Conservation (phyloP, 2,113 vertebrate genomes). For the Lathamus discolor region DNA sequence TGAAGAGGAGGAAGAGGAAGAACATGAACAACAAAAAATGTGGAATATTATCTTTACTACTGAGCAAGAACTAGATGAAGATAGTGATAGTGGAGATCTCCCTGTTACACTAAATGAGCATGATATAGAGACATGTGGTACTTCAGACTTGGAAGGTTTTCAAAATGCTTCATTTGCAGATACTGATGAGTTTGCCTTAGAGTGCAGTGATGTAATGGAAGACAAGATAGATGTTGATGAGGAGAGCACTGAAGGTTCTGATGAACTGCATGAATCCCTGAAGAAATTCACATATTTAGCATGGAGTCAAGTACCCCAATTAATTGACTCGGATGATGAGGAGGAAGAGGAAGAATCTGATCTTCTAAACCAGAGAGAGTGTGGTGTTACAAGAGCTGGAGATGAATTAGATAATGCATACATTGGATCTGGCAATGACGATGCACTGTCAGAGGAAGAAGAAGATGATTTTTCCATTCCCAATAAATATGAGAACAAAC, state of each 20-base stretch:
- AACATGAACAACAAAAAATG: background rate
- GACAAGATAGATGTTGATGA: slow-evolving; percentile 53
- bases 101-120: slow-evolving; percentile 5
- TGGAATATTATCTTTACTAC: slow-evolving; percentile 7
- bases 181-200: slow-evolving; percentile 57
- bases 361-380: slow-evolving; percentile 23
- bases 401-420: slow-evolving; percentile 75
- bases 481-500: slow-evolving; percentile 33
- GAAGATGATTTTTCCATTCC: slow-evolving; percentile 61
- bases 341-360: slow-evolving; percentile 64
- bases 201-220: background rate
- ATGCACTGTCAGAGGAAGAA: slow-evolving; percentile 81
- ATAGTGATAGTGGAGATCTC: slow-evolving; percentile 74
- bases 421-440: slow-evolving; percentile 81
- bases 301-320: background rate
- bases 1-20: slow-evolving; percentile 60
- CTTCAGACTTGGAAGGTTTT: slow-evolving; percentile 68
- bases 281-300: slow-evolving; percentile 30
- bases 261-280: slow-evolving; percentile 68
- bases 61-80: slow-evolving; percentile 57
- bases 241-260: slow-evolving; percentile 61
- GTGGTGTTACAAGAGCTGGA: slow-evolving; percentile 69
- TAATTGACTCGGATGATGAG: slow-evolving; percentile 72
- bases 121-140: slow-evolving; percentile 56
- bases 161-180: slow-evolving; percentile 16